Conservation (phyloP, 2,888 invertebrate species). For the Drosophila ustulata region DNA sequence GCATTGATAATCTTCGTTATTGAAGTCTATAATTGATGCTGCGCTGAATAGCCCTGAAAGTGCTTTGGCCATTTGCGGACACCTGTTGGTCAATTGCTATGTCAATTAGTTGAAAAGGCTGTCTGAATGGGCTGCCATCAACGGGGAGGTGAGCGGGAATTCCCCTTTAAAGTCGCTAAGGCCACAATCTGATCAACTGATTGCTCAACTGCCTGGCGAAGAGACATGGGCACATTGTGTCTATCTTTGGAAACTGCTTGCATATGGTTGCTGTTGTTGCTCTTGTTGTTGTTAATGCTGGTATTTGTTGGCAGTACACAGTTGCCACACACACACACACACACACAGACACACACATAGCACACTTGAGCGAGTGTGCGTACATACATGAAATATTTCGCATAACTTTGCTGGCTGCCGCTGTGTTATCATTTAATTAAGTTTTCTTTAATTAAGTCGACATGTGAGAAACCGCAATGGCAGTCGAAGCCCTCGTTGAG, state of each 20-base stretch:
- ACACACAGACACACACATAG: conserved; percentile 3
- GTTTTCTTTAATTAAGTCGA: conserved; percentile 81
- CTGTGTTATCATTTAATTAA: conserved; percentile 82
- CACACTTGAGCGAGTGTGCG: neutral
- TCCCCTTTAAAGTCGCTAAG: conserved; percentile 12
- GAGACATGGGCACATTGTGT: conserved; percentile 5
- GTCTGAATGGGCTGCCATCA: conserved; percentile 28
- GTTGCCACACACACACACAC: conserved; percentile 8
- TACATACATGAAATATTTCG: conserved; percentile 49
- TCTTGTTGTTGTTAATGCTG: conserved; percentile 1
- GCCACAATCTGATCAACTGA: conserved; percentile 23
- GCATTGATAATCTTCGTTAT: conserved; percentile 55
- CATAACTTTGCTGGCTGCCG: conserved; percentile 74
- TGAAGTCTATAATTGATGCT: conserved; percentile 56
- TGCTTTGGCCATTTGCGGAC: conserved; percentile 49
- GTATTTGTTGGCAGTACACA: conserved; percentile 9
- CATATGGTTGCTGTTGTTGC: conserved; percentile 6
- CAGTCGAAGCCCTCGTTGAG: conserved; percentile 33
- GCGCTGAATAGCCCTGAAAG: conserved; percentile 27
- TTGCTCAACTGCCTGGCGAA: neutral
- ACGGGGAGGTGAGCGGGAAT: neutral
- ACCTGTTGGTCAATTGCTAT: conserved; percentile 49
- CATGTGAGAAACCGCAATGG: conserved; percentile 66
- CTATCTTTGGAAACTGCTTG: conserved; percentile 15
- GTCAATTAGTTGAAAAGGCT: conserved; percentile 41